Evolutionary conservation across 2,888 invertebrate genomes (phyloP).

Genomic region (Heteromyza rotundicornis): DNA sequence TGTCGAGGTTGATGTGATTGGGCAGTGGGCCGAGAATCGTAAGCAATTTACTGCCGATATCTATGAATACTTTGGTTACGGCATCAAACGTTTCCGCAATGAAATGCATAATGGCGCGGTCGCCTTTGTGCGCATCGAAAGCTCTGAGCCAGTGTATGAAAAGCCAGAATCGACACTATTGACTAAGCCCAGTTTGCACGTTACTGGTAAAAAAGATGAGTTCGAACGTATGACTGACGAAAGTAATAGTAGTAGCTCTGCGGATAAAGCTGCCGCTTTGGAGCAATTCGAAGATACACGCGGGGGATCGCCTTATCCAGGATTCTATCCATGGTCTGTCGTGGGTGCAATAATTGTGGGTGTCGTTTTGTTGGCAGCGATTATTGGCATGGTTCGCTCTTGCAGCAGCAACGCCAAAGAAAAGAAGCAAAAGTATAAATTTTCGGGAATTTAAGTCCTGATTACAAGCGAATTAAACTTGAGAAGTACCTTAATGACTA

Average conservation of each 20-base stretch:
- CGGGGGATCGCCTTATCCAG: slow-evolving; percentile 32
- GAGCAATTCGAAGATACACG: not conserved
- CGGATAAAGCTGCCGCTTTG: slow-evolving; percentile 29
- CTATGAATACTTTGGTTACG: slow-evolving; percentile 54
- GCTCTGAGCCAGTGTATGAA: slow-evolving; percentile 53
- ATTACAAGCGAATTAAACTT: too few species aligned
- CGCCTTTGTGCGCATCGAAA: slow-evolving; percentile 47
- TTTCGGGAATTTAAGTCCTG: slow-evolving; percentile 42
- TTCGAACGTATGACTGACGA: slow-evolving; percentile 29
- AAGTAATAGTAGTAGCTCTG: slow-evolving; percentile 18
- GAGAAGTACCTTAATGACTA: too few species aligned
- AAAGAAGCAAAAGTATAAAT: slow-evolving; percentile 45
- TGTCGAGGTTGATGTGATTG: slow-evolving; percentile 52
- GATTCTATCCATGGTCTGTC: slow-evolving; percentile 52
- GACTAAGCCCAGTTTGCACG: slow-evolving; percentile 32
- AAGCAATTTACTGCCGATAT: slow-evolving; percentile 50
- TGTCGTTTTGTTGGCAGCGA: slow-evolving; percentile 35
- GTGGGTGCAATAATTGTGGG: slow-evolving; percentile 40
- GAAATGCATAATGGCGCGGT: slow-evolving; percentile 39
- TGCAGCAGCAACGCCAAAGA: slow-evolving; percentile 40
- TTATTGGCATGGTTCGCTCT: slow-evolving; percentile 43
- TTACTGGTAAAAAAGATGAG: slow-evolving; percentile 19
- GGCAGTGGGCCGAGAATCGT: slow-evolving; percentile 54
- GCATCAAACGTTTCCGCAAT: slow-evolving; percentile 44
- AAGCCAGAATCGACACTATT: slow-evolving; percentile 43